Base-by-base conservation (phyloP, 1,140 invertebrate species). In the Papilio polyxenes region DNA sequence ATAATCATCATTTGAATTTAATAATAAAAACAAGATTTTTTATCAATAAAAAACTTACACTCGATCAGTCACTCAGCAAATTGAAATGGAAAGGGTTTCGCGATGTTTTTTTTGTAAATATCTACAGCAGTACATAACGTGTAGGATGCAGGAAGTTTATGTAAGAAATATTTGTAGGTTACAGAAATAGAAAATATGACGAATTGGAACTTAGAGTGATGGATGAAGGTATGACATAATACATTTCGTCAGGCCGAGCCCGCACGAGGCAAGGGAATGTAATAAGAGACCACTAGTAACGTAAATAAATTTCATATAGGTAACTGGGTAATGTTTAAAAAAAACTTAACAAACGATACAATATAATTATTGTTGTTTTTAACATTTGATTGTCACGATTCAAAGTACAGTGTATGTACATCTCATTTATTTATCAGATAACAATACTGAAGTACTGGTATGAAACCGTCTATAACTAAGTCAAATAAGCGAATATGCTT, bases 61-160 rank as follows among this genome's bases (percentile, higher is more conserved):
- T 11, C 20, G 62, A 31, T 65, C 56, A 62, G 8, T 62, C 62
- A 65, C 62, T 65, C 62, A 31, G 62, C 20, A 65, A 65, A 31
- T 31, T 65, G 62, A 65, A 65, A 65, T 65, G 23, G 23, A 65
- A 65, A 65, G 62, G 62, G 62, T 65, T 65, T 31, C 3, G 9
- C 23, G 20, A 31, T 31, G 23, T 65, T 23, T 65, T 23, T 65
- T 65, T 65, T 31, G 62, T 31, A 65, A 31, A 13, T 31, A 31
- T 31, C 17, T 62, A 62, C 3, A 62, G 1, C 0, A 10, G 59
- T 62, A 31, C 23, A 31, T 23, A 31, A 23, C 10, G 20, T 10
- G 62, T 65, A 65, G 62, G 62, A 20, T 31, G 62, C 56, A 59
- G 51, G 51, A 53, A 59, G 56, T 59, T 59, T 59, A 59, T 59